These are phyloP conservation scores for Sisyra nigra DNA, from an alignment of 2,888 invertebrate species.

Conservation along the genomic window DNA sequence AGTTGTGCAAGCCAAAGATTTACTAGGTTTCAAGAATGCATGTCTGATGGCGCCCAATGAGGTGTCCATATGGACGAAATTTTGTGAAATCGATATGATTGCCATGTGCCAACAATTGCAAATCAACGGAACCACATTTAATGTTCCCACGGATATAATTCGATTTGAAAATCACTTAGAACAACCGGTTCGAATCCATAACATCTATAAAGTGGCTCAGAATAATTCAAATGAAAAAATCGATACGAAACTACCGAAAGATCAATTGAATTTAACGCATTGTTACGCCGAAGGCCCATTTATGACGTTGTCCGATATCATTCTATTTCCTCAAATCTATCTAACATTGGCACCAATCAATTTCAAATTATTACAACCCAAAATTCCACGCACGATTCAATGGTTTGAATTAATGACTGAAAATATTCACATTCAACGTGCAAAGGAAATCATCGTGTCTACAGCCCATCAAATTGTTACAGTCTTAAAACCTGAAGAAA, in stretches of 20 bases:
- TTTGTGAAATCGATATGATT: constrained; percentile 75
- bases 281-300: constrained; percentile 68
- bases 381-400: constrained; percentile 41
- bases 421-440: constrained; percentile 18
- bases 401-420: constrained; percentile 39
- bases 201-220: constrained; percentile 56
- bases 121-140: constrained; percentile 16
- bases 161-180: constrained; percentile 72
- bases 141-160: constrained; percentile 50
- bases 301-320: constrained; percentile 68
- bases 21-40: constrained; percentile 65
- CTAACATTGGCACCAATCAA: constrained; percentile 37
- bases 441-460: constrained; percentile 10
- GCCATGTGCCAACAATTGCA: constrained; percentile 35
- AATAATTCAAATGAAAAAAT: constrained; percentile 33
- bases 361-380: constrained; percentile 19
- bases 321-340: constrained; percentile 56
- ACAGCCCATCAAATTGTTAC: background rate
- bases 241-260: constrained; percentile 30
- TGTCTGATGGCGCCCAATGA: constrained; percentile 74
- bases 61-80: constrained; percentile 77
- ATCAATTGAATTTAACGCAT: constrained; percentile 42
- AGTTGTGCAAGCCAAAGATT: constrained; percentile 26
- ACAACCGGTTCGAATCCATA: constrained; percentile 72
- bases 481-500: constrained; percentile 27